phyloP scores from a whole-genome alignment of 2,888 invertebrate genomes.

The Steinernema hermaphroditum region DNA sequence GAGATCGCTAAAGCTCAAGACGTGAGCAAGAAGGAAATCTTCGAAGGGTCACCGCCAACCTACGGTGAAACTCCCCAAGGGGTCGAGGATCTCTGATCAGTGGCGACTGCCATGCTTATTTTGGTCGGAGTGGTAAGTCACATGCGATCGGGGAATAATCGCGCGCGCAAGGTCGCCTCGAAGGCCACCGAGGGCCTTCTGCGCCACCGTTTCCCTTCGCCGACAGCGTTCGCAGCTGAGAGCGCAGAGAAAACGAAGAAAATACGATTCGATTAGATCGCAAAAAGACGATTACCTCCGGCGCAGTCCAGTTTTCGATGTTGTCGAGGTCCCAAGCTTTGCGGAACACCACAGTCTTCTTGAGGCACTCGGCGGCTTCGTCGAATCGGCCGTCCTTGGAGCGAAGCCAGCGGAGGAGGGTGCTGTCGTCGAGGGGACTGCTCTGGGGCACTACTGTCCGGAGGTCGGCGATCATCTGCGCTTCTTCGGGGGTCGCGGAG shows the following conservation, averaged over 20 bases:
- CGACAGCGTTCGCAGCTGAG: conserved; percentile 19
- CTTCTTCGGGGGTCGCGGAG: conserved; percentile 36
- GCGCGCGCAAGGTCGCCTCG: conserved; percentile 28
- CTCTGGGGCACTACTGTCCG: conserved; percentile 37
- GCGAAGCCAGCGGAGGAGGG: conserved; percentile 52
- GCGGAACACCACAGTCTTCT: conserved; percentile 62
- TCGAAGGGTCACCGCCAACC: too few relatives aligned
- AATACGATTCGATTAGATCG: conserved; percentile 17
- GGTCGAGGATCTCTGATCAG: too few relatives aligned
- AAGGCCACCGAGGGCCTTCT: conserved; percentile 22
- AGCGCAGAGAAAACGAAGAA: conserved; percentile 20
- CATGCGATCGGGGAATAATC: conserved; percentile 17
- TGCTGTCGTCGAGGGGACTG: conserved; percentile 40
- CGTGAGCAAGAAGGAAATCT: background rate
- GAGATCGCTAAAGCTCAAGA: too few relatives aligned
- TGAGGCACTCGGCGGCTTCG: conserved; percentile 59
- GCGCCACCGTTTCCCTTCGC: conserved; percentile 13
- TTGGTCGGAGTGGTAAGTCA: conserved; percentile 11
- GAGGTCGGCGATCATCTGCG: conserved; percentile 39
- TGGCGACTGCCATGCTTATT: background rate
- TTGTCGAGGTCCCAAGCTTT: conserved; percentile 64
- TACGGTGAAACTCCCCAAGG: too few relatives aligned
- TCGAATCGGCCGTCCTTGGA: conserved; percentile 56
- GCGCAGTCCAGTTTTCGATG: conserved; percentile 63
- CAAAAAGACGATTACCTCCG: conserved; percentile 54